phyloP scores from a whole-genome alignment of 2,888 invertebrate genomes.

The Imbricaverruca yamaguchii region DNA sequence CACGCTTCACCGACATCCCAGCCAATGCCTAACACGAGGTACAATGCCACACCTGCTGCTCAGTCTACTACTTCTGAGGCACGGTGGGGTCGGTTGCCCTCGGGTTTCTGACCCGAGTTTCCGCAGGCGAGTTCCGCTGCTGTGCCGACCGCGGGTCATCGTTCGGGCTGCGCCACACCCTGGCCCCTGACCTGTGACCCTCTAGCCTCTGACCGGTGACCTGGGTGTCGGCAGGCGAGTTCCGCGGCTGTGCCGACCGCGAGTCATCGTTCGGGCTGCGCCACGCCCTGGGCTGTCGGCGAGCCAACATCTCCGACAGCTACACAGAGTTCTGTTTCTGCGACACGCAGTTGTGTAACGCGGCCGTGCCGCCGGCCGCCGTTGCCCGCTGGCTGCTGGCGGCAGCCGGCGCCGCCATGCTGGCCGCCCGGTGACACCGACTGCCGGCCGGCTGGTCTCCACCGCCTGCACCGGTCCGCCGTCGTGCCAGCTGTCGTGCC shows the following conservation, averaged over 20 bases:
- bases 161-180: too few species aligned
- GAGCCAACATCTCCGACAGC: neutral
- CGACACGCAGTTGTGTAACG: slow-evolving; percentile 4
- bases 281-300: neutral
- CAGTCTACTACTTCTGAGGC: too few species aligned
- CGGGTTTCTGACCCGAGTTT: too few species aligned
- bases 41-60: too few species aligned
- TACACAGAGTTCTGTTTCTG: slow-evolving; percentile 12
- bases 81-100: too few species aligned
- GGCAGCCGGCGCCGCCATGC: neutral
- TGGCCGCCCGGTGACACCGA: neutral
- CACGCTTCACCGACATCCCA: too few species aligned
- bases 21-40: too few species aligned
- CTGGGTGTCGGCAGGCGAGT: neutral
- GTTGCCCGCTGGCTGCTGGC: neutral
- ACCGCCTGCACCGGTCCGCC: neutral
- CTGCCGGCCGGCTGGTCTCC: neutral
- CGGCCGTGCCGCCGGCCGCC: neutral
- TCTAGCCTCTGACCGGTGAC: too few species aligned
- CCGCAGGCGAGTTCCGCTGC: too few species aligned
- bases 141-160: too few species aligned
- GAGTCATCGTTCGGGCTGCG: neutral
- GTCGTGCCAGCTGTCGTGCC: too few species aligned
- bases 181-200: too few species aligned
- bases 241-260: neutral